These are phyloP conservation scores for Eurytoma adleriae DNA, from an alignment of 2,888 invertebrate genomes.

Conservation along the genomic window DNA sequence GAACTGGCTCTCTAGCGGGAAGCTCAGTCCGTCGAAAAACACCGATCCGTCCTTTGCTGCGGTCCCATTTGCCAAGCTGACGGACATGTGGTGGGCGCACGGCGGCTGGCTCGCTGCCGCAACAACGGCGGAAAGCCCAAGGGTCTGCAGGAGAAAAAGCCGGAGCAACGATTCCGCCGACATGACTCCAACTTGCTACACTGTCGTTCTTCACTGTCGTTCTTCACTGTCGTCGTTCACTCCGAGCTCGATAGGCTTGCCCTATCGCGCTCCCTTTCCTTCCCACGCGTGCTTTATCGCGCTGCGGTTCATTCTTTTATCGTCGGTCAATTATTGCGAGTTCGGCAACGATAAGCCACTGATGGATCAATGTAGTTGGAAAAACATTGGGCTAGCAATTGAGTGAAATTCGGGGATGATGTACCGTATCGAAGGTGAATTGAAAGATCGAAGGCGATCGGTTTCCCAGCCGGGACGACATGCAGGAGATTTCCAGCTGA, in stretches of 20 bases:
- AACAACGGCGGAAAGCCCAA: not conserved
- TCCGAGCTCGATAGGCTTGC: no score
- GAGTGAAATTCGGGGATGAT: no score
- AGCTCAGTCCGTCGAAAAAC: not conserved
- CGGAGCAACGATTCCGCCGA: not conserved
- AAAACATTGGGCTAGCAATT: no score
- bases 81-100: slow-evolving; percentile 31
- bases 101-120: not conserved
- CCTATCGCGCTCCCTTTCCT: not conserved
- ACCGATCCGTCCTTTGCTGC: slow-evolving; percentile 13
- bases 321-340: not conserved
- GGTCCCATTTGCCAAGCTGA: slow-evolving; percentile 42
- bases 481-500: no score
- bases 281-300: not conserved
- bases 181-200: not conserved
- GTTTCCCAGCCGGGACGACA: no score
- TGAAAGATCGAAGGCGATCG: no score
- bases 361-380: no score
- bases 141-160: not conserved
- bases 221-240: not conserved
- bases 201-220: no score
- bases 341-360: not conserved
- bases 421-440: no score
- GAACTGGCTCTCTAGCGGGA: slow-evolving; percentile 15
- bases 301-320: not conserved